Conservation (phyloP, 2,113 vertebrate species). For the Salvelinus sp. region DNA sequence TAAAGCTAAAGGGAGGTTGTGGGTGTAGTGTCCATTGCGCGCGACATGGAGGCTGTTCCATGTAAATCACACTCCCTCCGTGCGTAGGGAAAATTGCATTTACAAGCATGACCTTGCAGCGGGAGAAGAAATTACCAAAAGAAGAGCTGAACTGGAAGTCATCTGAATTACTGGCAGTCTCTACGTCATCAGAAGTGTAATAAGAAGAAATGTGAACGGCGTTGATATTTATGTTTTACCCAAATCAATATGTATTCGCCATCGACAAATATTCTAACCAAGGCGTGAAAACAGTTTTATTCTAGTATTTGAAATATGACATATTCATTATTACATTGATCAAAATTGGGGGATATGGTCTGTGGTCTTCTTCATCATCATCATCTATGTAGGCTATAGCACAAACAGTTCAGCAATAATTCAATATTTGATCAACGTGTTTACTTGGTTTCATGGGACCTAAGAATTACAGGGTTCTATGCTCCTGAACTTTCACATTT, state of each 20-base stretch:
- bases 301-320: too few relatives aligned
- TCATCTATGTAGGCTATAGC: background rate
- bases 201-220: constrained; percentile 46
- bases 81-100: accelerated
- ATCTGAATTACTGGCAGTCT: constrained; percentile 95
- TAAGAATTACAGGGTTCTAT: too few relatives aligned
- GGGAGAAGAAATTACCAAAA: constrained; percentile 50
- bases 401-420: too few relatives aligned
- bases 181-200: constrained; percentile 82
- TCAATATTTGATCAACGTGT: too few relatives aligned
- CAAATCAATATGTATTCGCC: background rate
- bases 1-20: constrained; percentile 25
- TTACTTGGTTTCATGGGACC: too few relatives aligned
- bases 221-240: background rate
- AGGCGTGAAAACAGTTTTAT: background rate
- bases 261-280: background rate
- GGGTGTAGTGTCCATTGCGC: constrained; percentile 59
- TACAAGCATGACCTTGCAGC: background rate
- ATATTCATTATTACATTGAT: too few relatives aligned
- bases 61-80: constrained; percentile 18
- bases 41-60: constrained; percentile 75
- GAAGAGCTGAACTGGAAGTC: constrained; percentile 88
- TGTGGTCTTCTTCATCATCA: background rate
- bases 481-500: too few relatives aligned
- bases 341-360: too few relatives aligned